Conservation (phyloP, 1,140 invertebrate species). For the Drosophila tristis region DNA sequence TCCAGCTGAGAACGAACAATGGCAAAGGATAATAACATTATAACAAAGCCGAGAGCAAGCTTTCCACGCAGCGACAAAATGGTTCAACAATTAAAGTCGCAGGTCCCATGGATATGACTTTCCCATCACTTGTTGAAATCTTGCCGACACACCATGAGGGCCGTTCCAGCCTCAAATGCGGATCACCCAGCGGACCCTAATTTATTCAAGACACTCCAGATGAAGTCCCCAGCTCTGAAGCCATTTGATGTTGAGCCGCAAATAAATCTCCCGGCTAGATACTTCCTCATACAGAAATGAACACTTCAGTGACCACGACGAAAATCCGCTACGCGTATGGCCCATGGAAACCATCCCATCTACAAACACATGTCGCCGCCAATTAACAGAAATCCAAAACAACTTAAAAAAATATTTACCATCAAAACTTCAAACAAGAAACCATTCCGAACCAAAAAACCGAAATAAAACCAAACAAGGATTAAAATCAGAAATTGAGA, state of each 20-base stretch:
- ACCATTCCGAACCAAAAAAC: slow-evolving; percentile 7
- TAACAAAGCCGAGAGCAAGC: not conserved
- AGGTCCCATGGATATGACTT: slow-evolving; percentile 21
- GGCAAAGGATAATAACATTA: not conserved
- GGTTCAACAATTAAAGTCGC: slow-evolving; percentile 19
- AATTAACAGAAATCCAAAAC: slow-evolving; percentile 77
- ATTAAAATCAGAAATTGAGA: slow-evolving; percentile 76
- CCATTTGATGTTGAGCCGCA: slow-evolving; percentile 67
- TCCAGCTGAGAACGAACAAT: not conserved
- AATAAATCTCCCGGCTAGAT: slow-evolving; percentile 67
- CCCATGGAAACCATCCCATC: slow-evolving; percentile 45
- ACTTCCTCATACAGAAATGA: slow-evolving; percentile 65
- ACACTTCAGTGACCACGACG: slow-evolving; percentile 64
- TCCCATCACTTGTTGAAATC: slow-evolving; percentile 52
- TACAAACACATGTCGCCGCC: slow-evolving; percentile 79
- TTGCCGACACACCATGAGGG: slow-evolving; percentile 18
- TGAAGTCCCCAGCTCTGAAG: slow-evolving; percentile 6
- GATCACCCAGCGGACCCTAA: slow-evolving; percentile 48
- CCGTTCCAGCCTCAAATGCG: slow-evolving; percentile 39
- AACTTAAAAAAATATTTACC: slow-evolving; percentile 73
- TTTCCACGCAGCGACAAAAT: slow-evolving; percentile 6
- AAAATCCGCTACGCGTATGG: slow-evolving; percentile 18
- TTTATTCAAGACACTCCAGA: slow-evolving; percentile 19
- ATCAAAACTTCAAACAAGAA: slow-evolving; percentile 31
- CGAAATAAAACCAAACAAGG: slow-evolving; percentile 58